phyloP scores from a whole-genome alignment of 2,113 vertebrate genomes.

The Hippoglossus stenolepis region DNA sequence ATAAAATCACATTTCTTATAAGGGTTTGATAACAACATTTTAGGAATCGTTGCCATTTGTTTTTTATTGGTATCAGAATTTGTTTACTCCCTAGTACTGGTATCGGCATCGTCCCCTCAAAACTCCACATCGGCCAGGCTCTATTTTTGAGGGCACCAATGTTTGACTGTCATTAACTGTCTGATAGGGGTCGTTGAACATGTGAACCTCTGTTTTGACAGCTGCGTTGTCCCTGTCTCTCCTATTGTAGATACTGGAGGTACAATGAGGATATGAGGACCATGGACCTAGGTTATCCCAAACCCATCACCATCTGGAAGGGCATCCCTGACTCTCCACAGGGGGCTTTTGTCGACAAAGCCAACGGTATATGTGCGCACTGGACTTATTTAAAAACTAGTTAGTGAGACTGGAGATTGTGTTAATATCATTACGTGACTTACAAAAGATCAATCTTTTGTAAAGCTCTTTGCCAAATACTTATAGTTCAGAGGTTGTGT shows the following conservation, averaged over 20 bases:
- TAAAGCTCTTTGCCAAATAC: too few species aligned
- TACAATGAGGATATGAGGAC: slow-evolving; percentile 98
- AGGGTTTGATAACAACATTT: too few species aligned
- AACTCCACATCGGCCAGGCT: too few species aligned
- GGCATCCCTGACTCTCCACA: slow-evolving; percentile 97
- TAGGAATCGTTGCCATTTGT: too few species aligned
- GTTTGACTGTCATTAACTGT: background rate
- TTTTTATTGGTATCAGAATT: too few species aligned
- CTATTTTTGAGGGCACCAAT: too few species aligned
- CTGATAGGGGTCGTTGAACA: too few species aligned
- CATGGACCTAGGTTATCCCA: slow-evolving; percentile 98
- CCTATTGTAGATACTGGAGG: slow-evolving; percentile 90
- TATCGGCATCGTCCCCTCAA: background rate
- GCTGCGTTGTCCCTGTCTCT: background rate
- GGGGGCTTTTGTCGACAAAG: slow-evolving; percentile 97
- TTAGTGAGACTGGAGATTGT: background rate
- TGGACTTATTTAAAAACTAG: background rate
- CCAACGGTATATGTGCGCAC: slow-evolving; percentile 86
- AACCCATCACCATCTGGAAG: slow-evolving; percentile 98
- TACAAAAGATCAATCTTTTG: too few species aligned
- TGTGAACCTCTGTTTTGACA: background rate
- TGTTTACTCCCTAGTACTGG: too few species aligned
- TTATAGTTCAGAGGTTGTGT: too few species aligned
- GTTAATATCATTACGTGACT: background rate
- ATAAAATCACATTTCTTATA: too few species aligned